These are phyloP conservation scores for Slavum lentiscoides DNA, from an alignment of 2,888 invertebrate species.

Conservation along the genomic window DNA sequence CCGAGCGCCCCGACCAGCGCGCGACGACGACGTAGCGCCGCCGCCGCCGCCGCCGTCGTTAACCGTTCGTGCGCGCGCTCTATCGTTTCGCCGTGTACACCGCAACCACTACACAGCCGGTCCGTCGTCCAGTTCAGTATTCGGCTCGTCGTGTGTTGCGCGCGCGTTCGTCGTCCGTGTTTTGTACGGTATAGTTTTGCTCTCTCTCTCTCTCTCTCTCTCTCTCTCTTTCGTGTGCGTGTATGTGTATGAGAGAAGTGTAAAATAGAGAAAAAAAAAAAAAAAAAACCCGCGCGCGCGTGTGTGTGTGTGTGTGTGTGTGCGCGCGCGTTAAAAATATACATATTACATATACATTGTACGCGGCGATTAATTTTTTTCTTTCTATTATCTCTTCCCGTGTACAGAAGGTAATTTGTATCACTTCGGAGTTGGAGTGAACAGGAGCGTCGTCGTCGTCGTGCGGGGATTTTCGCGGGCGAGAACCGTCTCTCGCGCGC, in stretches of 20 bases:
- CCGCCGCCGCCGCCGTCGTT: conserved; percentile 2
- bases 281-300: conserved; percentile 12
- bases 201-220: too few relatives aligned
- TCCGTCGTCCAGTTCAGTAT: conserved; percentile 38
- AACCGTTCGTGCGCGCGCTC: conserved; percentile 37
- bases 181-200: too few relatives aligned
- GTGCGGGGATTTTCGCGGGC: too few relatives aligned
- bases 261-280: background rate
- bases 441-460: too few relatives aligned
- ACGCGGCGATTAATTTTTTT: background rate
- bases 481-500: too few relatives aligned
- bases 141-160: conserved; percentile 39
- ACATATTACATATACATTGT: background rate
- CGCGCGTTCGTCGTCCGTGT: conserved; percentile 34
- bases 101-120: conserved; percentile 28
- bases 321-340: background rate
- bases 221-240: background rate
- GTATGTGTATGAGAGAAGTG: background rate
- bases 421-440: too few relatives aligned
- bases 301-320: background rate
- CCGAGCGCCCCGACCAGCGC: conserved; percentile 1
- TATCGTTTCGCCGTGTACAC: background rate
- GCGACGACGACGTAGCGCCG: background rate
- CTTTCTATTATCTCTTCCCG: too few relatives aligned
- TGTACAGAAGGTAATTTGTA: too few relatives aligned